Evolutionary conservation across 1,140 invertebrate species (phyloP).

Genomic region (Myzus persicae): DNA sequence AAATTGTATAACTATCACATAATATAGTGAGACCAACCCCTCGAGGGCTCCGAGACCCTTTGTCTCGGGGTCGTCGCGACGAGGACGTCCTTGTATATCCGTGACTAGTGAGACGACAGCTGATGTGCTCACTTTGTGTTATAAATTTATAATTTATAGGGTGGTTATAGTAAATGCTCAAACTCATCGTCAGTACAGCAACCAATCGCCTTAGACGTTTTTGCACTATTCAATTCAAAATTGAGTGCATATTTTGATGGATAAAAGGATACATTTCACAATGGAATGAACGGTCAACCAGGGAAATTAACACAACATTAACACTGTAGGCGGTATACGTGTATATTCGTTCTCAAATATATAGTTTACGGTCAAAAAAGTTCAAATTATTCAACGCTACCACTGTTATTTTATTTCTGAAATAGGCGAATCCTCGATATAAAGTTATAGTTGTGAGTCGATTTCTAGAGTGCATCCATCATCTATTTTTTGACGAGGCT

Average conservation of each 20-base stretch:
- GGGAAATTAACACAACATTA: background rate
- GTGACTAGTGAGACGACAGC: background rate
- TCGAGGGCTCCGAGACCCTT: background rate
- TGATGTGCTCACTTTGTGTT: background rate
- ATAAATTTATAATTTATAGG: background rate
- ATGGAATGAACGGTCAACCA: background rate
- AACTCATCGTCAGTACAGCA: background rate
- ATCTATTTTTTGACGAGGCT: background rate
- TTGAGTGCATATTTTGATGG: background rate
- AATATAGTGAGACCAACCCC: background rate
- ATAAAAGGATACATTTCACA: background rate
- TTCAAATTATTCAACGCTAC: background rate
- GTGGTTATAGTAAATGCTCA: background rate
- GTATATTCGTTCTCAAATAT: background rate
- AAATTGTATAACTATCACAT: background rate
- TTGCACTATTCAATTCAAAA: background rate
- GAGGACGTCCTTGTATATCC: background rate
- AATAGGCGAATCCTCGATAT: background rate
- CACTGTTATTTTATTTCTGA: background rate
- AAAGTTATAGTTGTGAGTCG: background rate
- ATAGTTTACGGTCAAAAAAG: background rate
- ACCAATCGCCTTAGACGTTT: background rate
- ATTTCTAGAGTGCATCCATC: background rate
- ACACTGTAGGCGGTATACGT: no score
- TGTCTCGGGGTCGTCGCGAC: background rate